Percentiles rank a stretch among this genome's conserved stretches.
phyloP scores from a whole-genome alignment of 2,888 invertebrate species.

The Lordiphosa andalusiaca region DNA sequence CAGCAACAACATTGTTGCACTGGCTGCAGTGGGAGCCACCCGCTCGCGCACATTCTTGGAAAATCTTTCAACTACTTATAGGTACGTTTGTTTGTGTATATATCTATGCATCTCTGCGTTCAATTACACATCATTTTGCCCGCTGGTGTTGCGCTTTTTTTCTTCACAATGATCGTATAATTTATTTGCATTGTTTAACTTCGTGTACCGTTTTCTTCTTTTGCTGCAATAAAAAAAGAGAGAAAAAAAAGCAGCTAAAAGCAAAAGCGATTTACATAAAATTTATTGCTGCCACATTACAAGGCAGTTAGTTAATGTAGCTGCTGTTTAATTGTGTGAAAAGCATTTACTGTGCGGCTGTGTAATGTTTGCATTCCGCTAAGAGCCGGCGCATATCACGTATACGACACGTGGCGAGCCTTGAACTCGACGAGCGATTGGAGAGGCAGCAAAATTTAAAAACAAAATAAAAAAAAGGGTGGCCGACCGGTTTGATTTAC shows the following conservation, averaged over 20 bases:
- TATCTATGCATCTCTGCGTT: conserved; percentile 33
- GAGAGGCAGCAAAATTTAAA: background rate
- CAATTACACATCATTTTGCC: conserved; percentile 62
- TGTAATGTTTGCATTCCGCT: conserved; percentile 33
- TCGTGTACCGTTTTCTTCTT: conserved; percentile 60
- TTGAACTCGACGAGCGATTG: conserved; percentile 60
- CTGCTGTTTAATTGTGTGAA: conserved; percentile 70
- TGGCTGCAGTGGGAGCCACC: conserved; percentile 30
- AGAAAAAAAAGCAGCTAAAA: conserved; percentile 27
- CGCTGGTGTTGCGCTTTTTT: conserved; percentile 22
- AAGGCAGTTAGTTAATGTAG: conserved; percentile 64
- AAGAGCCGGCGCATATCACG: conserved; percentile 53
- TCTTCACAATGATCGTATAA: conserved; percentile 36
- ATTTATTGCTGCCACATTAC: conserved; percentile 76
- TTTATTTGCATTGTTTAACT: conserved; percentile 74
- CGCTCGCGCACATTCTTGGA: conserved; percentile 65
- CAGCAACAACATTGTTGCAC: background rate
- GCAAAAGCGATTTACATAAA: conserved; percentile 70
- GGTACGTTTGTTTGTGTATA: conserved; percentile 6
- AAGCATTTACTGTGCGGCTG: conserved; percentile 39
- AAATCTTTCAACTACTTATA: conserved; percentile 47
- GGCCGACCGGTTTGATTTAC: conserved; percentile 46
- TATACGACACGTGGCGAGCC: conserved; percentile 71
- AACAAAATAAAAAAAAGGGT: conserved; percentile 8
- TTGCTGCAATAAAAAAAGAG: conserved; percentile 37